Percentiles rank a stretch among this genome's conserved stretches.
Evolutionary conservation across 2,888 invertebrate genomes (phyloP).

Genomic region (Conistra vaccinii): DNA sequence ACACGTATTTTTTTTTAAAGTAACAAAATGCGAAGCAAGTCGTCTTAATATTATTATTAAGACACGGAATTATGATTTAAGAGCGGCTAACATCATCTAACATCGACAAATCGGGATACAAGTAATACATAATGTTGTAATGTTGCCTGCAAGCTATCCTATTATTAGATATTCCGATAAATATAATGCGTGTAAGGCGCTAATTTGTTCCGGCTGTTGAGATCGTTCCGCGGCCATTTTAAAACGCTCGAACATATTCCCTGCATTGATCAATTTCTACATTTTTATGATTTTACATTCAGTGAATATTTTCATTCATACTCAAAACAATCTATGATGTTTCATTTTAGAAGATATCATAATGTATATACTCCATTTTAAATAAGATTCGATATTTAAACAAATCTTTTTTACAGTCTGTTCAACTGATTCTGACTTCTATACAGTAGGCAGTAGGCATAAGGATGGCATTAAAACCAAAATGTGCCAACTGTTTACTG

Average conservation of each 20-base stretch:
- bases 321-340: neutral
- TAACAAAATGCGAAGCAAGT: neutral
- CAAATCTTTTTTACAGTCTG: too few species aligned
- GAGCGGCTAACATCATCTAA: neutral
- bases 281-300: neutral
- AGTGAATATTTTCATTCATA: neutral
- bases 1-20: too few species aligned
- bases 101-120: slow-evolving; percentile 43
- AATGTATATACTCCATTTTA: too few species aligned
- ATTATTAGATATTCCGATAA: slow-evolving; percentile 63
- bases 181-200: slow-evolving; percentile 58
- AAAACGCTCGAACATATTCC: slow-evolving; percentile 30
- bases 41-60: neutral
- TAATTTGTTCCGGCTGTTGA: slow-evolving; percentile 64
- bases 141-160: slow-evolving; percentile 57
- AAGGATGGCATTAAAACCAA: too few species aligned
- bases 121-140: slow-evolving; percentile 48
- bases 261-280: slow-evolving; percentile 28
- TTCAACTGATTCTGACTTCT: too few species aligned
- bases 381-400: too few species aligned
- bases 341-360: neutral
- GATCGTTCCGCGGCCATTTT: slow-evolving; percentile 42
- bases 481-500: too few species aligned
- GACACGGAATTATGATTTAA: slow-evolving; percentile 12
- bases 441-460: too few species aligned